Base-by-base conservation (phyloP, 1,140 invertebrate species). In the Diprion similis region DNA sequence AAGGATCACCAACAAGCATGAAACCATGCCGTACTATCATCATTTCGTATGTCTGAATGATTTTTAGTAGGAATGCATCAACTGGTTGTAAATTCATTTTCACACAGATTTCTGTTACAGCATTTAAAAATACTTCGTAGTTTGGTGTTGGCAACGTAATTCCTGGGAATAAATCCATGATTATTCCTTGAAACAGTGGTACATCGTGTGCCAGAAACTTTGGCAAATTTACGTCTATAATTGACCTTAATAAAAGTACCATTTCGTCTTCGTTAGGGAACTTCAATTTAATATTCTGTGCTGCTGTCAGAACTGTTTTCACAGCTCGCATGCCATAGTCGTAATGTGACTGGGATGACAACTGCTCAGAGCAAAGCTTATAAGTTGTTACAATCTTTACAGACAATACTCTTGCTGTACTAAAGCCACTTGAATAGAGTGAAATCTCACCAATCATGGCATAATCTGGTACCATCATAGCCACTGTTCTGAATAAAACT, bases 401-500 rank as follows among this genome's bases (percentile, higher is more conserved):
- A 4, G 96, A 93, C 10, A 98, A 86, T 17, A 92, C 91, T 66
- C 94, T 90, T 0, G 95, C 96, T 76, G 94, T 91, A 9, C 91
- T 90, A 86, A 97, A 98, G 3, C 97, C 97, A 76, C 92, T 96
- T 0, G 96, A 97, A 80, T 97, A 97, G 0, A 98, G 87, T 0
- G 94, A 95, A 70, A 98, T 97, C 86, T 98, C 96, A 0, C 93
- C 95, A 80, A 98, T 98, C 88, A 97, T 92, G 0, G 94, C 93
- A 83, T 97, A 97, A 84, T 98, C 95, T 0, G 97, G 96, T 13
- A 97, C 95, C 96, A 98, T 97, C 96, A 98, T 98, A 0, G 96
- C 95, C 8, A 98, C 95, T 1, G 96, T 96, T 48, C 97, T 91
- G 84, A 98, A 98, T 3, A 98, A 86, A 0, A 96, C 94, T 84